Evolutionary conservation across 2,888 invertebrate genomes (phyloP).

Genomic region (Embidobia sp.): DNA sequence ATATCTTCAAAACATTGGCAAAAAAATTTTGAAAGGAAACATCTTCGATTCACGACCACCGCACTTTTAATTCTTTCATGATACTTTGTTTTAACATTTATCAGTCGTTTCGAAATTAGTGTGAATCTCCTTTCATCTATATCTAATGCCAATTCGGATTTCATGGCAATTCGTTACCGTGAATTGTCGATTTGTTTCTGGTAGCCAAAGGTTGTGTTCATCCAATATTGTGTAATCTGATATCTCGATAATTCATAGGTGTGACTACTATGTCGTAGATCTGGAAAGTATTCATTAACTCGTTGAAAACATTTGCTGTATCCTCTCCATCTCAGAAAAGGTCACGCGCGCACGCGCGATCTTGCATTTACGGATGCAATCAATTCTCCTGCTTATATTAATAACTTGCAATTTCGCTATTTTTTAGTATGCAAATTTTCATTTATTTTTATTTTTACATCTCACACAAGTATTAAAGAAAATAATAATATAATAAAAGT

Average conservation of each 20-base stretch:
- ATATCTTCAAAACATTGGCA: too few relatives aligned
- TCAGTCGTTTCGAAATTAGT: constrained; percentile 50
- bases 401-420: constrained; percentile 66
- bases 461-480: constrained; percentile 33
- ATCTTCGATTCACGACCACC: constrained; percentile 28
- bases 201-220: constrained; percentile 63
- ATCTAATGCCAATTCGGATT: constrained; percentile 40
- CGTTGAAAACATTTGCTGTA: constrained; percentile 66
- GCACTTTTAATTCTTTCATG: neutral
- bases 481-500: constrained; percentile 52
- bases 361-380: constrained; percentile 63
- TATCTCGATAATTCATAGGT: constrained; percentile 67
- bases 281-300: constrained; percentile 67
- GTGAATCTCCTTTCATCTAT: constrained; percentile 33
- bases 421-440: constrained; percentile 65
- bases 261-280: constrained; percentile 68
- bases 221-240: constrained; percentile 66
- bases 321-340: constrained; percentile 64
- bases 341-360: constrained; percentile 67
- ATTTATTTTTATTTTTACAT: constrained; percentile 57
- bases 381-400: constrained; percentile 66
- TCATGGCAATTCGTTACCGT: constrained; percentile 50
- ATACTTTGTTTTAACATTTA: constrained; percentile 47
- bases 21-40: constrained; percentile 45
- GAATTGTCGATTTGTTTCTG: constrained; percentile 62